These are phyloP conservation scores for Minunthozetes semirufus DNA, from an alignment of 2,888 invertebrate genomes.

Conservation along the genomic window DNA sequence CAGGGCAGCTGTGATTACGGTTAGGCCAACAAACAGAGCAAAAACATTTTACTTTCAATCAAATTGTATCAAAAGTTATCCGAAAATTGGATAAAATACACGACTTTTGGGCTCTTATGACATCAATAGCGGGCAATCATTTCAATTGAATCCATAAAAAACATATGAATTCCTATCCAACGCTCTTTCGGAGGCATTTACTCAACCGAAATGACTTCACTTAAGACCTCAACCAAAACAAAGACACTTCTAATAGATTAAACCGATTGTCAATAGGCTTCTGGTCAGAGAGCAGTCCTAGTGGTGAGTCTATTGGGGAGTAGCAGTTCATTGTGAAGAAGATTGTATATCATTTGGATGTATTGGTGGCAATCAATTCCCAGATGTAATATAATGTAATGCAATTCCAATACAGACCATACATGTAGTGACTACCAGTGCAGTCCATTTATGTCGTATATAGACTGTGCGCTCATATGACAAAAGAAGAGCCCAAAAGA, in stretches of 20 bases:
- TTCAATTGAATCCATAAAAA: background rate
- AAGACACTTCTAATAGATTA: slow-evolving; percentile 15
- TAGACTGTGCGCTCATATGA: slow-evolving; percentile 13
- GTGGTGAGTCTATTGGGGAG: background rate
- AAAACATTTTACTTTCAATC: background rate
- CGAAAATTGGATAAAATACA: background rate
- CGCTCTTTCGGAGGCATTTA: background rate
- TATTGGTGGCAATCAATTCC: slow-evolving; percentile 30
- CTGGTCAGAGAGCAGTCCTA: slow-evolving; percentile 8
- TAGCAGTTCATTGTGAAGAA: background rate
- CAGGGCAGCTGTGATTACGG: slow-evolving; percentile 7
- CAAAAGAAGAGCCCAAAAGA: slow-evolving; percentile 28
- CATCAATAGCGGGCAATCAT: background rate
- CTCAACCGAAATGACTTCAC: background rate
- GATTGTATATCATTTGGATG: background rate
- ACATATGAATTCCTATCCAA: background rate
- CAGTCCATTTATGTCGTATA: background rate
- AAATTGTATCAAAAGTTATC: background rate
- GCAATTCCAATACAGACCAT: slow-evolving; percentile 20
- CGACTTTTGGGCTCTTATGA: background rate
- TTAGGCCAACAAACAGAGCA: background rate
- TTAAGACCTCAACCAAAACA: slow-evolving; percentile 9
- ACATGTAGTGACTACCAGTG: no score
- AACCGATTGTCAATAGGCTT: background rate
- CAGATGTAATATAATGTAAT: slow-evolving; percentile 23